Percentiles rank a stretch among this genome's conserved stretches.
Conservation (phyloP, 2,888 invertebrate species). For the Drosophila peninsularis region DNA sequence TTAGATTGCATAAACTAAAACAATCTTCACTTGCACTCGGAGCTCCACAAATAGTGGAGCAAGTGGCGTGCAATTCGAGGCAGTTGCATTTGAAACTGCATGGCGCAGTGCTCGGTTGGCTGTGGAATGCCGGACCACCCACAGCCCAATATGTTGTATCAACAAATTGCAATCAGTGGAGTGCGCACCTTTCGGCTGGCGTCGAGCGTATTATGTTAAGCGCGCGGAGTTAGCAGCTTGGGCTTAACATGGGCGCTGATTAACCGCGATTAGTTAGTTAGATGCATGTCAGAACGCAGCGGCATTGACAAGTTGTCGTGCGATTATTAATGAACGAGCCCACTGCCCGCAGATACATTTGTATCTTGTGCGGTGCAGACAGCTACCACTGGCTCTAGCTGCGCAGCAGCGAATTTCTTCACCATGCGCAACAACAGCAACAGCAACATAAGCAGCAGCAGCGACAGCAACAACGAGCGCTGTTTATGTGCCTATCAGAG, state of each 20-base stretch:
- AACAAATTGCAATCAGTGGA: slow-evolving; percentile 13
- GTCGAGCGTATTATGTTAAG: slow-evolving; percentile 17
- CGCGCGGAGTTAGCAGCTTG: slow-evolving; percentile 18
- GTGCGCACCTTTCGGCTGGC: slow-evolving; percentile 7
- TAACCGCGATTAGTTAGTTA: slow-evolving; percentile 50
- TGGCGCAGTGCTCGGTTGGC: background rate
- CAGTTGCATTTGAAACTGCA: slow-evolving; percentile 8
- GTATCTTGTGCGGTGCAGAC: slow-evolving; percentile 45
- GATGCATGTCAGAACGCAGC: slow-evolving; percentile 39
- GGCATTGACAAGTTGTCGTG: slow-evolving; percentile 66
- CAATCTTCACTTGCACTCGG: background rate
- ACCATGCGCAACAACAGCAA: slow-evolving; percentile 51
- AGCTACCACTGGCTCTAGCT: slow-evolving; percentile 54
- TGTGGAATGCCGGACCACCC: slow-evolving; percentile 1
- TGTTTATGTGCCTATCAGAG: slow-evolving; percentile 68
- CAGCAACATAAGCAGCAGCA: slow-evolving; percentile 11
- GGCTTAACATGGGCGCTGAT: slow-evolving; percentile 27
- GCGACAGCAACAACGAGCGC: slow-evolving; percentile 28
- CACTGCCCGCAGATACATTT: slow-evolving; percentile 48
- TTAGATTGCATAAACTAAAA: slow-evolving; percentile 5
- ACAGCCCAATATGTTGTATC: slow-evolving; percentile 7
- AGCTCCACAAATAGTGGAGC: background rate
- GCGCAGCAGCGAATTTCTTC: slow-evolving; percentile 58
- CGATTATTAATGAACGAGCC: slow-evolving; percentile 59
- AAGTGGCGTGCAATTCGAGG: background rate